A percentile compares a stretch with the other conserved stretches of the same genome.
Conservation (phyloP, 2,113 vertebrate genomes). For the Struthio camelus region DNA sequence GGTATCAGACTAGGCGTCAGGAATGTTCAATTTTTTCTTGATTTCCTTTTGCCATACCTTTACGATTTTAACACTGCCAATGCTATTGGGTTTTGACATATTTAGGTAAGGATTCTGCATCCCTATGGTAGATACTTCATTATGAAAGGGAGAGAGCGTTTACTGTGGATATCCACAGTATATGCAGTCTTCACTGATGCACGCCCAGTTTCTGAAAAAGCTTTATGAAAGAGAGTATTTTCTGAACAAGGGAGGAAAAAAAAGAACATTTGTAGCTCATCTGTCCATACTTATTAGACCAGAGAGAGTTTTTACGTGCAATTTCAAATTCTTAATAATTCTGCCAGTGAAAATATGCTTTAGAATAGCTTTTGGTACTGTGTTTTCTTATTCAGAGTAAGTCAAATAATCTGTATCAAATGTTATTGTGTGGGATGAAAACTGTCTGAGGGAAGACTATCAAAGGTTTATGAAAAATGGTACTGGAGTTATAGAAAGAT, state of each 20-base stretch:
- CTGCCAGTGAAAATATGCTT: background rate
- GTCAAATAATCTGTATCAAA: background rate
- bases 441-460: background rate
- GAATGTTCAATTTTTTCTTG: background rate
- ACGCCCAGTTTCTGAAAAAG: background rate
- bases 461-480: background rate
- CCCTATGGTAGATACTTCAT: background rate
- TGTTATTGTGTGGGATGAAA: background rate
- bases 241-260: background rate
- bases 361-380: background rate
- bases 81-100: background rate
- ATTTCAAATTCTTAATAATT: background rate
- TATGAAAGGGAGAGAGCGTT: background rate
- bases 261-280: background rate
- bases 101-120: background rate
- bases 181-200: background rate
- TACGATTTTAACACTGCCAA: background rate
- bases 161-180: background rate
- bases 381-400: background rate
- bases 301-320: background rate
- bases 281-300: background rate
- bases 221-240: background rate
- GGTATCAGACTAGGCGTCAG: background rate
- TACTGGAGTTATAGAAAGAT: background rate
- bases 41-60: background rate